Conservation (phyloP, 1,140 invertebrate genomes). For the Charaxes varanes region DNA sequence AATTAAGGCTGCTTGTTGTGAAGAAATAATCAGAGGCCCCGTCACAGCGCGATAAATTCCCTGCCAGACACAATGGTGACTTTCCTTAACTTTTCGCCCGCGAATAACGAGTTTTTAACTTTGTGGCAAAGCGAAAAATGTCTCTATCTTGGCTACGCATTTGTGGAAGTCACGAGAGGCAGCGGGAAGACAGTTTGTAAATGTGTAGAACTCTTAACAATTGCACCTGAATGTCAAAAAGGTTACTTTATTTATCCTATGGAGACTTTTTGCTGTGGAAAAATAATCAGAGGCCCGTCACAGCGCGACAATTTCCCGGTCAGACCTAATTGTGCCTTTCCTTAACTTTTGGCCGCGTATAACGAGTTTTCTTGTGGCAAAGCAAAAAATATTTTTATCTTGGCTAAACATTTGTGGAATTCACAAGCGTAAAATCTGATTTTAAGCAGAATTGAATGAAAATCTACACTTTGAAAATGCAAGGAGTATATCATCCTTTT, state of each 20-base stretch:
- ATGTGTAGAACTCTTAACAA: no score
- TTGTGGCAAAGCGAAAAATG: conserved; percentile 69
- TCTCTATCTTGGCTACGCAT: conserved; percentile 45
- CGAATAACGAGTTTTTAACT: conserved; percentile 73
- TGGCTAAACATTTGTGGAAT: conserved; percentile 21
- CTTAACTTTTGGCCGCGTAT: conserved; percentile 63
- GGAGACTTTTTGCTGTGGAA: conserved; percentile 23
- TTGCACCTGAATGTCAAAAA: no score
- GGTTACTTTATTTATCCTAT: no score
- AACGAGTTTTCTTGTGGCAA: conserved; percentile 73
- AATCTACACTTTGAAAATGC: no score
- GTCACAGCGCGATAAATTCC: conserved; percentile 46
- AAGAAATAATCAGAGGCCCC: conserved; percentile 30
- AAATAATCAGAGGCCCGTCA: conserved; percentile 31
- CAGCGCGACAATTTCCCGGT: conserved; percentile 47
- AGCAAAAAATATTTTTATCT: conserved; percentile 68
- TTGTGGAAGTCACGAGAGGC: conserved; percentile 10
- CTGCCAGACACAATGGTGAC: conserved; percentile 52
- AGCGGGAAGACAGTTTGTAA: background rate
- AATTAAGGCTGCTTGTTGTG: conserved; percentile 27
- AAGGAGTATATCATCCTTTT: no score
- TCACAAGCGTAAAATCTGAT: no score
- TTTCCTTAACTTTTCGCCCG: conserved; percentile 59
- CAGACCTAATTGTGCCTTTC: conserved; percentile 54
- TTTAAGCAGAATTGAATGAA: no score